Percentiles rank a stretch among this genome's conserved stretches.
These are phyloP conservation scores for Pomatostomus ruficeps DNA, from an alignment of 2,113 vertebrate genomes.

Conservation along the genomic window DNA sequence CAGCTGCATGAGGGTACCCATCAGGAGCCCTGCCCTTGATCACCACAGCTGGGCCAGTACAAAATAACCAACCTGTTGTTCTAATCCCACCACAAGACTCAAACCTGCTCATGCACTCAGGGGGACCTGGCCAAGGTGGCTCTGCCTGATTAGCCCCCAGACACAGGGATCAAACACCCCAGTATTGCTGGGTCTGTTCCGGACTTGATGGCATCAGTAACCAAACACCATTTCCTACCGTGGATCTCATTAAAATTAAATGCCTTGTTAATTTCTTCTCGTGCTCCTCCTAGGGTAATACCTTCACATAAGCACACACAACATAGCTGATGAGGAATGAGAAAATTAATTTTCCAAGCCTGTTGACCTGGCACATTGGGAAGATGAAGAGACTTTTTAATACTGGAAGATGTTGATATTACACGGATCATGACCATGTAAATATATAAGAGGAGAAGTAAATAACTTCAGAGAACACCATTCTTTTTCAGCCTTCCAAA, in stretches of 20 bases:
- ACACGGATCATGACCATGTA: not conserved
- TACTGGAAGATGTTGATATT: not conserved
- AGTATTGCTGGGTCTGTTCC: not conserved
- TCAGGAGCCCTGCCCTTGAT: not conserved
- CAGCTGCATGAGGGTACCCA: accelerated
- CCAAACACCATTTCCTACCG: not conserved
- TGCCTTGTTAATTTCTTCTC: not conserved
- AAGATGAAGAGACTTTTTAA: not conserved
- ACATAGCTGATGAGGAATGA: not conserved
- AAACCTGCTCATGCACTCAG: not conserved
- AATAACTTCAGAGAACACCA: not conserved
- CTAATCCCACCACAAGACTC: no score
- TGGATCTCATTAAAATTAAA: not conserved
- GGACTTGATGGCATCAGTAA: not conserved
- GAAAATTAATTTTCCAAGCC: not conserved
- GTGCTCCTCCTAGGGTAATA: not conserved
- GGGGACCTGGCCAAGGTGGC: not conserved
- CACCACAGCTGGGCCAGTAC: not conserved
- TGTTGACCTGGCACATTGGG: not conserved
- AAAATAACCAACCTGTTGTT: not conserved
- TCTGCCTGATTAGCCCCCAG: not conserved
- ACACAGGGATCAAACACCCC: not conserved
- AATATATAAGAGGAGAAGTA: not conserved
- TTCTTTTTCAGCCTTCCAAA: not conserved
- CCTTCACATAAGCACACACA: not conserved